Percentiles rank a stretch among this genome's conserved stretches.
Conservation (phyloP, 2,888 invertebrate genomes). For the Lasioglossum figueresi region DNA sequence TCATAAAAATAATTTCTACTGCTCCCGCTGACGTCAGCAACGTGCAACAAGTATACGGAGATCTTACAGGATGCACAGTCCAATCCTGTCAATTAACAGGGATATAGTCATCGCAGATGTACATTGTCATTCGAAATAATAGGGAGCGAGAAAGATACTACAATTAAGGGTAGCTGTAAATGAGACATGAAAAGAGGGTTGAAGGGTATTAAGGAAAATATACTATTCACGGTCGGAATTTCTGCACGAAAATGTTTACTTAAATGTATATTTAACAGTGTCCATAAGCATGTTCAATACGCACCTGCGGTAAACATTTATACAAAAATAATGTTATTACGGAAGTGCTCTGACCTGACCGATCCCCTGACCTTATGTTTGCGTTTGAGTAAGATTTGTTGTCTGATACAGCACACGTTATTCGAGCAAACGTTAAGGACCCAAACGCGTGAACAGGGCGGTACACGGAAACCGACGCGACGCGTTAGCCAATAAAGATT, state of each 20-base stretch:
- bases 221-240: slow-evolving; percentile 58
- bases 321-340: too few relatives aligned
- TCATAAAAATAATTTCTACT: too few relatives aligned
- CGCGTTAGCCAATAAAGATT: slow-evolving; percentile 52
- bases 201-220: slow-evolving; percentile 54
- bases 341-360: too few relatives aligned
- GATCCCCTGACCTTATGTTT: too few relatives aligned
- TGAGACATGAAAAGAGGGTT: slow-evolving; percentile 45
- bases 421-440: not conserved
- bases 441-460: slow-evolving; percentile 1
- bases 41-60: too few relatives aligned
- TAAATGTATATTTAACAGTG: too few relatives aligned
- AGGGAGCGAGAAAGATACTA: slow-evolving; percentile 38
- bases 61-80: not conserved
- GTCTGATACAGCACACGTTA: not conserved
- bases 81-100: not conserved
- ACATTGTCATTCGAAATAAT: slow-evolving; percentile 63
- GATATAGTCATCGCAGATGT: not conserved
- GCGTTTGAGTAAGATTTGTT: not conserved
- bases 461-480: not conserved
- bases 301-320: too few relatives aligned
- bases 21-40: too few relatives aligned
- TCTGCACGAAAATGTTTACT: slow-evolving; percentile 35
- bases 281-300: too few relatives aligned
- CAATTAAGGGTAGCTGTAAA: slow-evolving; percentile 50